Evolutionary conservation across 2,113 vertebrate genomes (phyloP), one percentile per base, ranked within the genome.

Genomic region (Trochalopteron elliotii): DNA sequence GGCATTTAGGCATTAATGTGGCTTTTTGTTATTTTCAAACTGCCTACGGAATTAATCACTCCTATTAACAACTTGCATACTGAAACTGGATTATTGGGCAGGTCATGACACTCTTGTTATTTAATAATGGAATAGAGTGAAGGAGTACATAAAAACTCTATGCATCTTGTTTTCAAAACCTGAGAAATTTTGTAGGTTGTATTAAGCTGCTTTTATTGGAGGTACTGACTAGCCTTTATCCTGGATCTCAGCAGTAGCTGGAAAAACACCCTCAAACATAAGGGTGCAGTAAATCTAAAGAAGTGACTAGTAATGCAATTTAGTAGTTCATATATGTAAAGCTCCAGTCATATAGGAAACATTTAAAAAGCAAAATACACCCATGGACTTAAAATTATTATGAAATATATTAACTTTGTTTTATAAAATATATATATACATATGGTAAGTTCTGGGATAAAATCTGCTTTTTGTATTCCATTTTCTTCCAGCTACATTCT

Each of bases 11-110:
- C 53, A 40, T 53, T 71, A 42, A 33, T 25, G 37, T 74, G 56
- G 14, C 15, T 33, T 78, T 39, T 39, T 24, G 28, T 89, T 82
- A 61, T 90, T 88, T 72, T 85, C 40, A 79, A n/a, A 83, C 18
- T 82, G 12, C 44, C 15, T 64, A 27, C 40, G 72, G 57, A 67
- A 84, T 87, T 87, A 94, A 82, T 89, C 47, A 77, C 28, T 88
- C 35, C 28, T 87, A 7, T 67, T 89, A 93, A 65, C n/a, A 80
- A 28, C 24, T 78, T 64, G 22, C 35, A 37, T 55, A 40, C 80
- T 81, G 81, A 59, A 87, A 87, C 21, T 15, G 35, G 53, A 28
- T 55, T 57, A 37, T 67, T 74, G 47, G 28, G 56, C 64, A 81
- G 75, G 74, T 84, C 39, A 31, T 23, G 81, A 42, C 69, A 23